Conservation (phyloP, 2,797 vertebrate species). For the Chrosomus eos region DNA sequence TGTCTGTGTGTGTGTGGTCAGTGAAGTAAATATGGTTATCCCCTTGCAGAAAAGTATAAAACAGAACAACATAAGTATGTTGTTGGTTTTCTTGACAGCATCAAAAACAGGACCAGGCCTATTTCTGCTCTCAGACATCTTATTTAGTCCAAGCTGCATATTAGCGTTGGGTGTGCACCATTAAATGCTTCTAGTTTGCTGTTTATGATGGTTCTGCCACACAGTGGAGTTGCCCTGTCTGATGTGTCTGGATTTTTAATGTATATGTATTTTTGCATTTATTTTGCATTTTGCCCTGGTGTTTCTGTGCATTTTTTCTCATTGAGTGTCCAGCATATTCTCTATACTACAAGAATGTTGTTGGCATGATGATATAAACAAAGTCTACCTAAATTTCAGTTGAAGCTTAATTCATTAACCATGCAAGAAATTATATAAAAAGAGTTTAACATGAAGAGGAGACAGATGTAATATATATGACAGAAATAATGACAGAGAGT, state of each 20-base stretch:
- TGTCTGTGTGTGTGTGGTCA: background rate
- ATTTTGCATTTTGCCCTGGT: background rate
- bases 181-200: constrained; percentile 46
- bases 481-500: constrained; percentile 7
- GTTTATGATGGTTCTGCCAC: constrained; percentile 23
- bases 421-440: background rate
- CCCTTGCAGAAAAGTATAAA: constrained; percentile 28
- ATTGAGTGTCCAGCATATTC: background rate
- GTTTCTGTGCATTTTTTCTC: background rate
- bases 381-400: background rate
- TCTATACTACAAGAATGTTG: background rate
- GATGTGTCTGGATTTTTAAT: constrained; percentile 26
- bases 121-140: constrained; percentile 37
- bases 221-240: constrained; percentile 19
- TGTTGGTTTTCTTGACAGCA: constrained; percentile 41
- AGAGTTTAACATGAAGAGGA: constrained; percentile 14
- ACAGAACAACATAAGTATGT: constrained; percentile 33
- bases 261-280: background rate
- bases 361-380: background rate
- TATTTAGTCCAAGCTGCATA: constrained; percentile 40
- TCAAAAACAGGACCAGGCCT: constrained; percentile 33
- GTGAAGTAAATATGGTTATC: constrained; percentile 36
- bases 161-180: constrained; percentile 44
- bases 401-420: constrained; percentile 2
- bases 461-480: no score